A percentile compares a stretch with the other conserved stretches of the same genome.
Conservation (phyloP, 2,113 vertebrate species). For the Neotoma lepida region DNA sequence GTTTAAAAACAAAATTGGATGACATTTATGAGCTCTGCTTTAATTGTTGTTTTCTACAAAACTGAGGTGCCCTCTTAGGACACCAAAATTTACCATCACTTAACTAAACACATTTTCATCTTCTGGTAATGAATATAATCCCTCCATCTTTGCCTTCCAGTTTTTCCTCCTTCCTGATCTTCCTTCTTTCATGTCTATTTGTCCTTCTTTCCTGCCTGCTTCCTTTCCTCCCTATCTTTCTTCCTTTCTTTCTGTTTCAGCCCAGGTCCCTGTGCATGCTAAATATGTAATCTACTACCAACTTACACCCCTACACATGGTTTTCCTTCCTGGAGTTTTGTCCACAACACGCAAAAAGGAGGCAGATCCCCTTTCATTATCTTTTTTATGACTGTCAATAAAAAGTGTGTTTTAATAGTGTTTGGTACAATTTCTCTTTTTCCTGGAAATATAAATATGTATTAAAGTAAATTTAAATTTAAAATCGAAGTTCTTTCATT, state of each 20-base stretch:
- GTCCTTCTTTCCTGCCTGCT: fast-evolving
- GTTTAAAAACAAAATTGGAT: slow-evolving; percentile 55
- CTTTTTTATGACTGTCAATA: not conserved
- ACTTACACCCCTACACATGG: not conserved
- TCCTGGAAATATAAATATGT: slow-evolving; percentile 1
- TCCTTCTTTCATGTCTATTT: not conserved
- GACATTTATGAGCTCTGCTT: slow-evolving; percentile 76
- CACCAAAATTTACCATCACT: slow-evolving; percentile 62
- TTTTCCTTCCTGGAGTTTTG: slow-evolving; percentile 57
- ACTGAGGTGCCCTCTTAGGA: slow-evolving; percentile 60
- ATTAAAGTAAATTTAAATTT: slow-evolving; percentile 13
- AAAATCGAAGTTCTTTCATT: slow-evolving; percentile 15
- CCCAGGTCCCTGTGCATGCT: not conserved
- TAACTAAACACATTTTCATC: slow-evolving; percentile 75
- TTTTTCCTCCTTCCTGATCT: no score
- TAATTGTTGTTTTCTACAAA: slow-evolving; percentile 68
- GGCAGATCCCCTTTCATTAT: not conserved
- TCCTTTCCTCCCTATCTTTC: no score
- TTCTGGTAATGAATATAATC: slow-evolving; percentile 59
- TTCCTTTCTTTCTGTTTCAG: not conserved
- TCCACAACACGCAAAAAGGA: not conserved
- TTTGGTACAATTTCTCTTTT: slow-evolving; percentile 25
- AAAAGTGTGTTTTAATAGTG: slow-evolving; percentile 12
- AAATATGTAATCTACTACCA: not conserved
- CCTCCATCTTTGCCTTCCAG: no score